Base-by-base conservation (phyloP, 2,888 invertebrate species). In the Odontocerum albicorne region DNA sequence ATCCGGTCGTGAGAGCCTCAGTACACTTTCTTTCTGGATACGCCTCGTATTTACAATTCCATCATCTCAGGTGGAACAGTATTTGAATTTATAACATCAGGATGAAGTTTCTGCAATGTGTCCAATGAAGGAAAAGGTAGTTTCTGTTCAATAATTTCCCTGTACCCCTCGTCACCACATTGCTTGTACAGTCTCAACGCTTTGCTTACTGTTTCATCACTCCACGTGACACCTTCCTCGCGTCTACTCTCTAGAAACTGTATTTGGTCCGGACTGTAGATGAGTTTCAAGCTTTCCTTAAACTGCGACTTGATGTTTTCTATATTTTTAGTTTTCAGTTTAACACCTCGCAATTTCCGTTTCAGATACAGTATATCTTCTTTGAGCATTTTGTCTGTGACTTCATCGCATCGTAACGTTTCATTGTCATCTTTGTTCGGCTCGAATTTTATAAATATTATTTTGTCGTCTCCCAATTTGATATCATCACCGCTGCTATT, bases 71-170 rank as follows among this genome's bases (percentile, higher is more conserved):
- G n/a, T n/a, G n/a, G n/a, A n/a, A n/a, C n/a, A n/a, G n/a, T n/a
- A n/a, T n/a, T n/a, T n/a, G n/a, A n/a, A n/a, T n/a, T n/a, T n/a
- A n/a, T n/a, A n/a, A n/a, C n/a, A n/a, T 40, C 40, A n/a, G 40
- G 40, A 40, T 40, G 21, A 40, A 40, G 17, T 21, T n/a, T 40
- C 17, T 22, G 13, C 16, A 51, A 17, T 3, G 44, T 20, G 16
- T 51, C 43, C 19, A 51, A 17, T n/a, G 43, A 32, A 1, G 51
- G 51, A 17, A 21, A 51, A 1, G 51, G 51, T 4, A 51, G 15
- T 13, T 51, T 43, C 12, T 51, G 51, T 6, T 35, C 17, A n/a
- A 51, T 17, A 3, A 51, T 12, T 12, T 32, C 51, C 22, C 36
- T 31, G 21, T 51, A 51, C 1, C 51, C 51, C 4, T 43, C 43